Evolutionary conservation across 2,888 invertebrate genomes (phyloP), one percentile per base, ranked within the genome.

Genomic region (Heliconius charithonia): DNA sequence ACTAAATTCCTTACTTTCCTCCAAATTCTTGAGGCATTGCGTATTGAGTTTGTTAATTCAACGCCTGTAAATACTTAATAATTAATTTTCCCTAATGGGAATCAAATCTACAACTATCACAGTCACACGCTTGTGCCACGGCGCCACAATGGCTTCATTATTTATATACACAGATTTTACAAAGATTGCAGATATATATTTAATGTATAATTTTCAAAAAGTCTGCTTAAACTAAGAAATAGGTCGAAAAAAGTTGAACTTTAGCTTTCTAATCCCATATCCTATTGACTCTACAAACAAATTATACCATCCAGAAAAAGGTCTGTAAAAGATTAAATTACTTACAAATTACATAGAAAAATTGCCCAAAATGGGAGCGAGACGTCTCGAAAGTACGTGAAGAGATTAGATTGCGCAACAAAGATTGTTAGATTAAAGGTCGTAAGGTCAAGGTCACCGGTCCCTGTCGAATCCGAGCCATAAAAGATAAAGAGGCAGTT

Each of bases 371-470:
- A 74, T 45, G 41, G 27, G 45, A 74, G 62, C 62, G 27, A 62
- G 16, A 62, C 74, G 74, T 25, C 41, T 27, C 62, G 16, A 69
- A 63, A 74, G 74, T 45, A 63, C 45, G 51, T 45, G 56, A 75
- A 77, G 63, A 32, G 77, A 70, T 73, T 66, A 77, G 66, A 65
- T 77, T 72, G 27, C 27, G 32, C 73, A 73, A 59, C 59, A 45
- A 77, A 70, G 70, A 41, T 41, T 25, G 25, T 25, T 45, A 25
- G 67, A 51, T 9, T 29, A 74, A 77, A 77, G 80, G 77, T 80
- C 63, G 70, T 37, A 80, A 65, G 80, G 75, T 75, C 70, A 75
- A 77, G 77, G 77, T 77, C 63, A 79, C 12, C 25, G 37, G 72
- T 65, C n/a, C 51, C 19, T 27, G 32, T 27, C 22, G 25, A 41